These are phyloP conservation scores for Coremacera marginata DNA, from an alignment of 2,888 invertebrate genomes.

Conservation along the genomic window DNA sequence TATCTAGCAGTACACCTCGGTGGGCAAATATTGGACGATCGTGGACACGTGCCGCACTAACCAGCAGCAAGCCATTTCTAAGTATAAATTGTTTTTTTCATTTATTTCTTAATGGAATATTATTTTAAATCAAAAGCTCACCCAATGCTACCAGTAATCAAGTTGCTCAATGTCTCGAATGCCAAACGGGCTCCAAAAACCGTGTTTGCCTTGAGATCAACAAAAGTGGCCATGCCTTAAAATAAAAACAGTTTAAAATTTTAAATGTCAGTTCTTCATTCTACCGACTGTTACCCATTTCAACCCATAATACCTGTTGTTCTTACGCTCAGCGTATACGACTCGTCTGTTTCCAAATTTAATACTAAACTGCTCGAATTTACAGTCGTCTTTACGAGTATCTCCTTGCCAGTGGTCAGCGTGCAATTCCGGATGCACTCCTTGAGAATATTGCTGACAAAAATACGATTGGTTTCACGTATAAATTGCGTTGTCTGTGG, in stretches of 20 bases:
- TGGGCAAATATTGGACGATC: constrained; percentile 87
- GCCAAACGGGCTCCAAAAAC: constrained; percentile 83
- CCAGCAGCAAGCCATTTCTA: constrained; percentile 73
- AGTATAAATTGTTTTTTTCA: no score
- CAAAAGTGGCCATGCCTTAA: constrained; percentile 71
- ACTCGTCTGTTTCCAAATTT: constrained; percentile 79
- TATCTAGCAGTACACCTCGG: constrained; percentile 89
- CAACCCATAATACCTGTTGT: constrained; percentile 70
- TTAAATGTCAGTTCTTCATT: neutral
- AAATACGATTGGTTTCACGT: constrained; percentile 72
- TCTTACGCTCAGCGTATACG: constrained; percentile 75
- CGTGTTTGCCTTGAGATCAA: constrained; percentile 73
- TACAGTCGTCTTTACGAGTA: constrained; percentile 74
- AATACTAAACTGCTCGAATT: constrained; percentile 71
- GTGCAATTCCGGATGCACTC: constrained; percentile 73
- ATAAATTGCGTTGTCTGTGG: constrained; percentile 71
- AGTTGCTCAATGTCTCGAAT: constrained; percentile 81
- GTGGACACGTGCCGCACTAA: constrained; percentile 75
- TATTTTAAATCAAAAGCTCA: constrained; percentile 47
- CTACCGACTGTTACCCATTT: neutral
- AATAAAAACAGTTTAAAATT: neutral
- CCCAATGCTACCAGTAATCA: constrained; percentile 70
- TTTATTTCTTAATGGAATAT: constrained; percentile 44
- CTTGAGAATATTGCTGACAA: constrained; percentile 72
- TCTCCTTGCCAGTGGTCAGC: constrained; percentile 70